These are phyloP conservation scores for Euspilapteryx auroguttella DNA, from an alignment of 2,888 invertebrate species.

Conservation along the genomic window DNA sequence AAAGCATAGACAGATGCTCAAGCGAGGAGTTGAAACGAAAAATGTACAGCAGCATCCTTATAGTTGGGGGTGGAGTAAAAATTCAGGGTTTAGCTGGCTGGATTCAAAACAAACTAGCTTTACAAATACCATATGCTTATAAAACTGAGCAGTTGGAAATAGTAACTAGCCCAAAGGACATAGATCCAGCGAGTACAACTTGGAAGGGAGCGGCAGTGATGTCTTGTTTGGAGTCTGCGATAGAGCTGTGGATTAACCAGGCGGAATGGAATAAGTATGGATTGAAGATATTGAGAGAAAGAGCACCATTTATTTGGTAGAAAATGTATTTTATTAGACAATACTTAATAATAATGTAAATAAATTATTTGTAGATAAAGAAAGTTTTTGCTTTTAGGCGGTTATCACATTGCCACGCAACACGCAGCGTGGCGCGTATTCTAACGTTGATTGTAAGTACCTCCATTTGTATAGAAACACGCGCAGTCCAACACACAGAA, in stretches of 20 bases:
- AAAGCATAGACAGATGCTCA: conserved; percentile 88
- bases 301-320: conserved; percentile 90
- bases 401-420: no score
- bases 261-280: conserved; percentile 87
- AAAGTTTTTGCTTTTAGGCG: no score
- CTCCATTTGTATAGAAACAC: no score
- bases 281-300: conserved; percentile 82
- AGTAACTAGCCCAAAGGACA: conserved; percentile 87
- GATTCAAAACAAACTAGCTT: conserved; percentile 83
- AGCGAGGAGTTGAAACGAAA: conserved; percentile 88
- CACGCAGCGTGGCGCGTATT: no score
- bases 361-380: no score
- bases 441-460: no score
- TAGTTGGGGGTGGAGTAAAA: conserved; percentile 92
- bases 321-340: no score
- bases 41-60: conserved; percentile 90
- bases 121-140: conserved; percentile 81
- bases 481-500: no score
- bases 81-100: conserved; percentile 80
- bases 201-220: conserved; percentile 96
- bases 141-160: conserved; percentile 85
- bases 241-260: conserved; percentile 88
- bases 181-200: conserved; percentile 85
- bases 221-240: conserved; percentile 90
- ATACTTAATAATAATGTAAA: no score